Evolutionary conservation across 2,113 vertebrate genomes (phyloP).

Genomic region (Ivindomyrus marchei): DNA sequence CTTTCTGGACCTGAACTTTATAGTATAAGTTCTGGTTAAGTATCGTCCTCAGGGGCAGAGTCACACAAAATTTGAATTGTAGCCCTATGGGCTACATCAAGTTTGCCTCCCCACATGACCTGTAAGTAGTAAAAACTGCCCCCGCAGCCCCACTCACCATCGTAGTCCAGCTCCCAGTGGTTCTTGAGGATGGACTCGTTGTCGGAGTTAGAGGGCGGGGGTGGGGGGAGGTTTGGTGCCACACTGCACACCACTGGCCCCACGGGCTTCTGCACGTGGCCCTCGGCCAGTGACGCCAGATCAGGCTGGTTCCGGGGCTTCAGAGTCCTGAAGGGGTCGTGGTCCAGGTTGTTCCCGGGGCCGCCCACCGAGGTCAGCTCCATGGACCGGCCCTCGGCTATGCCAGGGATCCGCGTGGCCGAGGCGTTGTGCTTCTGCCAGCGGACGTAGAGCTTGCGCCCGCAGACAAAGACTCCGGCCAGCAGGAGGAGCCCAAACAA

Average conservation of each 20-base stretch:
- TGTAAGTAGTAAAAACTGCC: background rate
- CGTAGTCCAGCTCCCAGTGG: constrained; percentile 83
- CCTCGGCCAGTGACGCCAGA: constrained; percentile 55
- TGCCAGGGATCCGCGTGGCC: constrained; percentile 54
- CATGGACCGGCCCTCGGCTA: constrained; percentile 63
- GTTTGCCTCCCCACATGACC: background rate
- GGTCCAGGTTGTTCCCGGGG: constrained; percentile 61
- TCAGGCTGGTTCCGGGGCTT: constrained; percentile 50
- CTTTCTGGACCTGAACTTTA: no score
- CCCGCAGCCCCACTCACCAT: constrained; percentile 60
- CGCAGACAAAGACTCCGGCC: constrained; percentile 44
- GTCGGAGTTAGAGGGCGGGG: constrained; percentile 69
- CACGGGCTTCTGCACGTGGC: constrained; percentile 55
- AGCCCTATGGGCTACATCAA: background rate
- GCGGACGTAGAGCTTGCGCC: constrained; percentile 62
- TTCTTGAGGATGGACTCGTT: constrained; percentile 78
- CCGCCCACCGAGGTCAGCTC: constrained; percentile 68
- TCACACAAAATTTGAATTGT: no score
- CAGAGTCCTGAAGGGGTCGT: constrained; percentile 57
- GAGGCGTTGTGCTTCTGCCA: constrained; percentile 68
- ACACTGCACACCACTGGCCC: constrained; percentile 86
- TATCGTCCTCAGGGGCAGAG: no score
- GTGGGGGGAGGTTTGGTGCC: constrained; percentile 79
- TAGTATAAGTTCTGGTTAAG: no score
- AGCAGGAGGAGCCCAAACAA: constrained; percentile 58